Evolutionary conservation across 1,140 invertebrate genomes (phyloP).

Genomic region (Anoplolepis gracilipes): DNA sequence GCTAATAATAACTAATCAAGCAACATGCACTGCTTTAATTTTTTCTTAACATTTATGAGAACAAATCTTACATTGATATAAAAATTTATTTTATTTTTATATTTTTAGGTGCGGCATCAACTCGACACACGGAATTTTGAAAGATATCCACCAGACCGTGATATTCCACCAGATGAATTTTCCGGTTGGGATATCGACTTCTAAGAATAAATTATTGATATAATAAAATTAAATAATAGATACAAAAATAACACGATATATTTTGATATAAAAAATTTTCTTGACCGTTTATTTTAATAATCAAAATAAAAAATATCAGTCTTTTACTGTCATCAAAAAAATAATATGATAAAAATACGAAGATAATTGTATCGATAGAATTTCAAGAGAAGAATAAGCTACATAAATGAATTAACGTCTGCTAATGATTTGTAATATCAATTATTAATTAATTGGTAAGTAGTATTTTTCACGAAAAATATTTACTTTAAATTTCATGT

Average conservation of each 20-base stretch:
- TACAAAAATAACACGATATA: background rate
- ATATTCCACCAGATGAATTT: conserved; percentile 87
- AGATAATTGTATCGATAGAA: background rate
- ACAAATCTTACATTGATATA: background rate
- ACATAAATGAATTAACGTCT: background rate
- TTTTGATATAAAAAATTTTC: background rate
- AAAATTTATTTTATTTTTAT: background rate
- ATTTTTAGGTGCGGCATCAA: conserved; percentile 83
- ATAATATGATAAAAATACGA: background rate
- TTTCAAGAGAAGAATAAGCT: background rate
- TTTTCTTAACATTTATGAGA: background rate
- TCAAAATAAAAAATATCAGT: background rate
- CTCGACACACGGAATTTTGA: conserved; percentile 88
- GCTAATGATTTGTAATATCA: no score
- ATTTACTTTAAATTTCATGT: background rate
- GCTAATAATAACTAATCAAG: background rate
- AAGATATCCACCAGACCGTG: conserved; percentile 87
- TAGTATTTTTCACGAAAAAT: background rate
- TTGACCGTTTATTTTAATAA: background rate
- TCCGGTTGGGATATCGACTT: conserved; percentile 89
- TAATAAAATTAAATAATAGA: background rate
- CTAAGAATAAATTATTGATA: conserved; percentile 75
- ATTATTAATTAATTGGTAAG: background rate
- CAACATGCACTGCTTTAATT: background rate
- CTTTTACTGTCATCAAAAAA: conserved; percentile 18